Base-by-base conservation (phyloP, 2,797 vertebrate species). In the Chiroxiphia lanceolata region DNA sequence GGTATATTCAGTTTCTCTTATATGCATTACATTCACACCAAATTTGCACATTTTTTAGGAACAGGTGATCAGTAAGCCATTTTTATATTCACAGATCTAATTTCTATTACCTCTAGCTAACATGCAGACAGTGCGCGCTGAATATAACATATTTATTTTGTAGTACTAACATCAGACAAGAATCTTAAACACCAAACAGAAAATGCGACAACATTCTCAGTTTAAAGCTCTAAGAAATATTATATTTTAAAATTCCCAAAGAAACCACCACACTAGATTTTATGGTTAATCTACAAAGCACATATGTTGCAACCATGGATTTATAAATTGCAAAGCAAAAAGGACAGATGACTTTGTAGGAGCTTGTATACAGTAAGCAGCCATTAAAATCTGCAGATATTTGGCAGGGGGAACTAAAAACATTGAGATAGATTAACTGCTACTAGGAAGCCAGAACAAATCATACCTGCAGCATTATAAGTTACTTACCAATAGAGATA, bases 401-500 rank as follows among this genome's bases (percentile, higher is more conserved):
- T 54, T 89, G 11, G 19, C 8, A 14, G 1, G 2, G 2, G 2
- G 4, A 63, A 47, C 4, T 15, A 29, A 64, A 91, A 86, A 21
- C 6, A 44, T 36, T 10, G 3, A 59, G 6, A 79, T 89, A 75
- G 9, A 69, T 56, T 65, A 90, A 87, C 11, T 6, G 2, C 38
- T 68, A 19, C 44, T 57, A 74, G 33, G 48, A 84, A 87, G 29
- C 2, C 40, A 88, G 47, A 94, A 45, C 6, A 82, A 72, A 63
- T 5, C 4, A 5, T 36, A 89, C 48, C 9, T 61, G 34, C 21
- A 79, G 13, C 4, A 1, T 78, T 83, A 1, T 3, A 40, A 83
- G 40, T 64, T 89, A 98, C 98, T 98, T 97, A 99, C 99, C 99
- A 99, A 95, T 99, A 99, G 81, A 99, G 99, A 98, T 99, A 99